phyloP scores from a whole-genome alignment of 2,888 invertebrate genomes.

The Chelonus formosanus region DNA sequence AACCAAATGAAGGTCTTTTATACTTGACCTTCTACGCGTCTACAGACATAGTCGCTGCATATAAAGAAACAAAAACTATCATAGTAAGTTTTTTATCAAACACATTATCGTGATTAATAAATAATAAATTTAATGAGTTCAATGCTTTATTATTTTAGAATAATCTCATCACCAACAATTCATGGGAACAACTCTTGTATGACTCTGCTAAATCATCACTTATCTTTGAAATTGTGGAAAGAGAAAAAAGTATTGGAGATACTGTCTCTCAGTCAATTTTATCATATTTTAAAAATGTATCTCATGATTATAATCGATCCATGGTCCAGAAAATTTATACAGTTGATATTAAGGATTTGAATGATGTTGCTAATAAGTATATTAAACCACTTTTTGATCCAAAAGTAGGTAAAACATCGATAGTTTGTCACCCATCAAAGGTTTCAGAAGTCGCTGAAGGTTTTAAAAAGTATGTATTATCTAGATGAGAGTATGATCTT shows the following conservation, averaged over 20 bases:
- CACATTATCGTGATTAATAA: no score
- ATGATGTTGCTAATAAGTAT: slow-evolving; percentile 76
- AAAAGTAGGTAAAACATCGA: slow-evolving; percentile 70
- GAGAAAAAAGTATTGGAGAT: slow-evolving; percentile 81
- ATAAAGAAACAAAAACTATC: slow-evolving; percentile 78
- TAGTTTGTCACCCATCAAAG: slow-evolving; percentile 83
- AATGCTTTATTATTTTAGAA: slow-evolving; percentile 65
- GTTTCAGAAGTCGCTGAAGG: slow-evolving; percentile 73
- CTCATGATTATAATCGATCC: slow-evolving; percentile 75
- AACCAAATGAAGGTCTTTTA: slow-evolving; percentile 75
- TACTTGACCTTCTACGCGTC: slow-evolving; percentile 79
- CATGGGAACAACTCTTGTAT: slow-evolving; percentile 79
- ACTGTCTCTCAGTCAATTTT: slow-evolving; percentile 78
- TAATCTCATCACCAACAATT: slow-evolving; percentile 70
- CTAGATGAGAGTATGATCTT: no score
- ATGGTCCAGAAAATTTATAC: slow-evolving; percentile 73
- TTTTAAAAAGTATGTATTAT: slow-evolving; percentile 72
- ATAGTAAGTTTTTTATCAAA: slow-evolving; percentile 67
- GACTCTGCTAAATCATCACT: slow-evolving; percentile 86
- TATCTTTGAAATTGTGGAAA: slow-evolving; percentile 85
- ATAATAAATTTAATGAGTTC: not conserved
- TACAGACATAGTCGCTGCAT: slow-evolving; percentile 81
- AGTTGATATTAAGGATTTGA: slow-evolving; percentile 73
- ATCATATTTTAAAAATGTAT: slow-evolving; percentile 75
- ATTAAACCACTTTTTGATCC: slow-evolving; percentile 75